Conservation (phyloP, 2,888 invertebrate species). For the Erannis defoliaria region DNA sequence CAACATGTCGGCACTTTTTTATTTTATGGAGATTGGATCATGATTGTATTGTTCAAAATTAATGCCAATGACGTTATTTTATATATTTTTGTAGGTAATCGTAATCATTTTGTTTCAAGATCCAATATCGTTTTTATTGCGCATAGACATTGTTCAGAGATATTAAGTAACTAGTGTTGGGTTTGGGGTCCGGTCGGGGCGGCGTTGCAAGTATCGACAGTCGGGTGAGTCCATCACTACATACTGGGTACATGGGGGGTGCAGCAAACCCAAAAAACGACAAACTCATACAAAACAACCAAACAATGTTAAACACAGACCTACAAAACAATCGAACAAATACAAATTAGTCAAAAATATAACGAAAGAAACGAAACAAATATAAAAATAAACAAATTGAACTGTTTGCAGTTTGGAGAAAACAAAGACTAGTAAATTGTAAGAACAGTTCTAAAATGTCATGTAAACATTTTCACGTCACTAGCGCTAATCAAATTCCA, state of each 20-base stretch:
- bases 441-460: background rate
- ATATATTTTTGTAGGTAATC: background rate
- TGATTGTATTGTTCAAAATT: constrained; percentile 23
- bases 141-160: background rate
- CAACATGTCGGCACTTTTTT: constrained; percentile 6
- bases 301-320: constrained; percentile 59
- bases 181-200: constrained; percentile 1
- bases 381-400: constrained; percentile 49
- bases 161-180: background rate
- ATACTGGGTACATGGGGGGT: constrained; percentile 62
- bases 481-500: background rate
- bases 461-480: background rate
- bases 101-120: constrained; percentile 24
- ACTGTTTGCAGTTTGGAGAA: constrained; percentile 56
- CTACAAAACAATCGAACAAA: constrained; percentile 60
- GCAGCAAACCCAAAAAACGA: constrained; percentile 73
- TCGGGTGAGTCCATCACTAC: constrained; percentile 40
- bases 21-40: constrained; percentile 51
- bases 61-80: background rate
- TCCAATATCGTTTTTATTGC: constrained; percentile 35
- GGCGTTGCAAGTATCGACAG: constrained; percentile 2
- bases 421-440: background rate
- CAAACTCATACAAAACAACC: constrained; percentile 58
- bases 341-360: constrained; percentile 55
- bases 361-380: constrained; percentile 51